These are phyloP conservation scores for Ophiodon elongatus DNA, from an alignment of 2,113 vertebrate genomes.

Conservation along the genomic window DNA sequence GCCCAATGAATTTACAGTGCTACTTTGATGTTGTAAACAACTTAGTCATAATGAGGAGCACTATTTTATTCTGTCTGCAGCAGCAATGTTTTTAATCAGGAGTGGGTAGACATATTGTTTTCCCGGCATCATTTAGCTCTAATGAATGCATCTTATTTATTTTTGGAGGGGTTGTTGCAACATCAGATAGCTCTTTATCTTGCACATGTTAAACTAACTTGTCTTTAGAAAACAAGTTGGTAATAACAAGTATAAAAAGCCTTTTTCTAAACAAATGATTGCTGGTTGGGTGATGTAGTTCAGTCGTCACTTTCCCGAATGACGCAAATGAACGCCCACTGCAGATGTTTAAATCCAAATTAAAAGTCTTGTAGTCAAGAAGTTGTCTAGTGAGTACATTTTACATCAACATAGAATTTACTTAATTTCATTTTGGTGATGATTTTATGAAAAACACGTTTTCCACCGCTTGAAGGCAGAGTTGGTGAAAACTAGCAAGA, in stretches of 20 bases:
- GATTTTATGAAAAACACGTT: background rate
- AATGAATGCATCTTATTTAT: slow-evolving; percentile 20
- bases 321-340: background rate
- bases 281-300: background rate
- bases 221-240: slow-evolving; percentile 2
- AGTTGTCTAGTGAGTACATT: background rate
- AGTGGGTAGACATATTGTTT: background rate
- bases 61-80: slow-evolving; percentile 31
- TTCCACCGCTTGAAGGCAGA: background rate
- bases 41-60: slow-evolving; percentile 40
- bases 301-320: background rate
- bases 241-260: background rate
- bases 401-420: background rate
- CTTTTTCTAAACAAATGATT: background rate
- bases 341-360: background rate
- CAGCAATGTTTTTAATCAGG: slow-evolving; percentile 41
- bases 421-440: background rate
- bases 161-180: background rate
- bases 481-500: background rate
- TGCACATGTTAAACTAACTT: background rate
- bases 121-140: slow-evolving; percentile 17
- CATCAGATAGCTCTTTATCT: background rate
- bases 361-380: background rate
- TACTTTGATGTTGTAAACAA: slow-evolving; percentile 49
- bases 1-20: slow-evolving; percentile 9